Base-by-base conservation (phyloP, 2,113 vertebrate species). In the Eulacestoma nigropectus region DNA sequence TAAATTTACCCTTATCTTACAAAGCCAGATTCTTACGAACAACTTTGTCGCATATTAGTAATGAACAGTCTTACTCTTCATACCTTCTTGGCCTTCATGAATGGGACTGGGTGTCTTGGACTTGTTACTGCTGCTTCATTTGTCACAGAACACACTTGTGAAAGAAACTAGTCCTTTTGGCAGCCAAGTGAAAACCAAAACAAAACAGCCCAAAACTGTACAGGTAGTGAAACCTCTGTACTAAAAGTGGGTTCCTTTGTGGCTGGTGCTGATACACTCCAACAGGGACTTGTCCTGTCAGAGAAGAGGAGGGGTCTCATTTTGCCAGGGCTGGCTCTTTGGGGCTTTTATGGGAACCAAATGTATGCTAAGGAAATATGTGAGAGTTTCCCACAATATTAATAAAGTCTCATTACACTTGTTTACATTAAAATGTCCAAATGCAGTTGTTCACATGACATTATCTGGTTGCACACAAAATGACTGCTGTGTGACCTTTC, bases 351-450 rank as follows among this genome's bases (percentile, higher is more conserved):
- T 91, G 91, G 91, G 67, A 95, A 83, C 70, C 21, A 88, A 88
- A 63, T 47, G 11, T 53, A 83, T 42, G 16, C n/a, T 63, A 85
- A 83, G 42, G 59, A 76, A 87, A 55, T 94, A 83, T n/a, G 67
- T 97, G 20, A 42, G 50, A 74, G 32, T 84, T 94, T 98, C 95
- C 90, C 89, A 84, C 84, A 95, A 93, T 79, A 81, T 93, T 90
- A 20, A 64, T 88, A 32, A 95, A 96, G 44, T 95, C 84, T 87
- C 37, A 93, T 91, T 91, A 93, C 13, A 50, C 15, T 73, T 96
- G 84, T 96, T 97, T 97, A 94, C 69, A 41, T 88, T 87, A 92
- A 94, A 76, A 96, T 94, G 68, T 89, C 57, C 50, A 79, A 33
- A 73, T 88, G 69, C 94, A 88, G 84, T 90, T 78, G 46, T 94